Percentiles rank a stretch among this genome's conserved stretches.
Conservation (phyloP, 2,113 vertebrate genomes). For the Indicator maculatus region DNA sequence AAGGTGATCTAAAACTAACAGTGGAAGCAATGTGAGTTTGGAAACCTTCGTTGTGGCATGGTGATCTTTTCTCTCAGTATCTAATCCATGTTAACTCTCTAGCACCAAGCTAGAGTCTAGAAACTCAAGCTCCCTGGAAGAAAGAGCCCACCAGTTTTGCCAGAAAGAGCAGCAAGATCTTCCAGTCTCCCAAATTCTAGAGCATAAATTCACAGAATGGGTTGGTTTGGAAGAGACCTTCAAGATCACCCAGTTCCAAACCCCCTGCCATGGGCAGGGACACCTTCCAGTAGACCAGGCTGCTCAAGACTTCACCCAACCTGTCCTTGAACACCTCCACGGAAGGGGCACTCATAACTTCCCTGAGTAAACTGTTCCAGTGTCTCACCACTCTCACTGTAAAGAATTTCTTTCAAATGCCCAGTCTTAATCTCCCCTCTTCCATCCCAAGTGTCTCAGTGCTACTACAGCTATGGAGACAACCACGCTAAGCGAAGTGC, state of each 20-base stretch:
- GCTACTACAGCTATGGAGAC: accelerated
- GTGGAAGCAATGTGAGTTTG: neutral
- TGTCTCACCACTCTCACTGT: too few species aligned
- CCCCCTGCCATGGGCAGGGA: too few species aligned
- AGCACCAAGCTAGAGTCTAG: neutral
- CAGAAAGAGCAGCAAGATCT: accelerated
- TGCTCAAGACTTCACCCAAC: too few species aligned
- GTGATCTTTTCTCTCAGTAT: accelerated
- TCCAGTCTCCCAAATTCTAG: neutral
- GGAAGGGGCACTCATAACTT: too few species aligned
- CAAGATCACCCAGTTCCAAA: neutral
- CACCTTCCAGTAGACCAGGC: too few species aligned
- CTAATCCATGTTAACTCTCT: neutral
- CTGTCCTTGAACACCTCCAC: too few species aligned
- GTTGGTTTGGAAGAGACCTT: too few species aligned
- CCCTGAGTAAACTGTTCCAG: too few species aligned
- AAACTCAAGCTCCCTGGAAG: neutral
- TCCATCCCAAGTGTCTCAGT: neutral
- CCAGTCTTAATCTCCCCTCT: too few species aligned
- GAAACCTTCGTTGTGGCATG: neutral
- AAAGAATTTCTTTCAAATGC: too few species aligned
- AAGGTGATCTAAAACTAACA: accelerated
- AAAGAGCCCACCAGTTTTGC: neutral
- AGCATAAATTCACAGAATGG: too few species aligned
- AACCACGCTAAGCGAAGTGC: neutral